A percentile compares a stretch with the other conserved stretches of the same genome.
Conservation (phyloP, 2,113 vertebrate genomes). For the Pyxicephalus adspersus region DNA sequence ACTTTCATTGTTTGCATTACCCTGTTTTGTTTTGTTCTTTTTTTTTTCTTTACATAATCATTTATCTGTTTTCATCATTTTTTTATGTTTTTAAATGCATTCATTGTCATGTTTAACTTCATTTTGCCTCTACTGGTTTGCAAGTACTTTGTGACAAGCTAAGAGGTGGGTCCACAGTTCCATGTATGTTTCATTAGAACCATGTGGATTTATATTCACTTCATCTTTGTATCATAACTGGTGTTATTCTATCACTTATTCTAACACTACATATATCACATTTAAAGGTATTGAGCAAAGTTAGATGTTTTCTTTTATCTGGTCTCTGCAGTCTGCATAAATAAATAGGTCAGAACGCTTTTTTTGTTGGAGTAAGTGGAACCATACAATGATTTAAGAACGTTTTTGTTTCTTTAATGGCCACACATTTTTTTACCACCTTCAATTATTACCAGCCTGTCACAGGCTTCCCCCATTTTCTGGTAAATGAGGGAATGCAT, state of each 20-base stretch:
- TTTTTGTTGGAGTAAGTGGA: too few relatives aligned
- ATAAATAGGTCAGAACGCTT: too few relatives aligned
- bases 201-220: not conserved
- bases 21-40: not conserved
- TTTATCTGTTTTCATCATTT: conserved; percentile 57
- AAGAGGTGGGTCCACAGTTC: conserved; percentile 69
- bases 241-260: not conserved
- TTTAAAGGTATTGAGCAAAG: too few relatives aligned
- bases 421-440: too few relatives aligned
- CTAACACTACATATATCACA: too few relatives aligned
- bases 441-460: too few relatives aligned
- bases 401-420: too few relatives aligned
- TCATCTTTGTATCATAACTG: not conserved
- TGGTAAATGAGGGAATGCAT: too few relatives aligned
- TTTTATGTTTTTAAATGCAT: conserved; percentile 57
- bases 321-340: too few relatives aligned
- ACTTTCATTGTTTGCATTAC: conserved; percentile 52
- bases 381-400: too few relatives aligned
- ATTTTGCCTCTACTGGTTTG: not conserved
- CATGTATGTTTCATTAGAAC: not conserved
- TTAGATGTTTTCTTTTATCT: too few relatives aligned
- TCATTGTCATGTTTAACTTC: conserved; percentile 43
- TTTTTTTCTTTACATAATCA: conserved; percentile 2
- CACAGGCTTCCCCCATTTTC: too few relatives aligned
- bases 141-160: conserved; percentile 62